Base-by-base conservation (phyloP, 2,888 invertebrate genomes). In the Polietes domitor region DNA sequence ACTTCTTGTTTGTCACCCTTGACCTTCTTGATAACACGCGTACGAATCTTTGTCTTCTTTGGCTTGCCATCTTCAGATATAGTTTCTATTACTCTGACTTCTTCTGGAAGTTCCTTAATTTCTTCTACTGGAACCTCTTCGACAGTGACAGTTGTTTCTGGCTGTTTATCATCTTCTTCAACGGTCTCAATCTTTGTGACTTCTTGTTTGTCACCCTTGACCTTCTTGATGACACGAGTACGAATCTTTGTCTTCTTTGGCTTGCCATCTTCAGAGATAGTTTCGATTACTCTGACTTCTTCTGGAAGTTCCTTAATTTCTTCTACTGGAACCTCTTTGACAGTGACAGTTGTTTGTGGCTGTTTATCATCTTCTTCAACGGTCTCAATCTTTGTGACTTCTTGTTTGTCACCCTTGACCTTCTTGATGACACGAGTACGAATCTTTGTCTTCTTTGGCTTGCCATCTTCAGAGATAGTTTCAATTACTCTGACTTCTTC, bases 381-480 rank as follows among this genome's bases (percentile, higher is more conserved):
- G 0, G 85, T 87, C 79, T 87, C 84, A 43, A 87, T 88, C 58
- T 86, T 87, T 41, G 87, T 87, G 17, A 87, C 85, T 43, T 88
- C 87, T 86, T 87, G 87, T 7, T 86, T 87, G 70, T 87, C 85
- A 21, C 87, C 87, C 84, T 83, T 87, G 12, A 86, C 47, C 82
- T 86, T 87, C 43, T 87, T 87, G 21, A 87, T 86, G 0, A 87
- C 65, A 28, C 88, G 87, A 21, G 88, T 88, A 21, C 88, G 87
- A 0, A 87, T 87, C 19, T 88, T 88, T 86, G 89, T 90, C 87
- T 91, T 88, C 86, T 89, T 87, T 63, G 88, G 81, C 85, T 86
- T 79, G 41, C 85, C 85, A 50, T 86, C 87, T 70, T 87, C 86
- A 72, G 86, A 83, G 7, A 86, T 83, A 12, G 86, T 86, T 82